These are phyloP conservation scores for Poeciliopsis occidentalis DNA, from an alignment of 2,113 vertebrate species.

Conservation along the genomic window DNA sequence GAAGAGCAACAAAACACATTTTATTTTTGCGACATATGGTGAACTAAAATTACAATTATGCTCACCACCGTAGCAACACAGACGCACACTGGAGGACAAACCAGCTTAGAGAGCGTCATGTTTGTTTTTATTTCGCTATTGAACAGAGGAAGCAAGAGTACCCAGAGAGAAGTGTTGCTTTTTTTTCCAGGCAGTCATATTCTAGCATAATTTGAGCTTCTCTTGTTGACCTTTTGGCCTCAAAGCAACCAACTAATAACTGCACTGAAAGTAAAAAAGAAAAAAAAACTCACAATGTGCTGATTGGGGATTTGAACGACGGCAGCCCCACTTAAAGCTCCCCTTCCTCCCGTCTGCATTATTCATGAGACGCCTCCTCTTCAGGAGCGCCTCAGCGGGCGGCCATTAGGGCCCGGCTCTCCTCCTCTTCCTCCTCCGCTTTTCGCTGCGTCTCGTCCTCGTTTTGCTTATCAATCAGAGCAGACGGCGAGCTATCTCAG, in stretches of 20 bases:
- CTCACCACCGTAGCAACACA: too few species aligned
- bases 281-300: conserved; percentile 34
- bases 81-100: too few species aligned
- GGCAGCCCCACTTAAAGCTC: conserved; percentile 38
- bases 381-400: conserved; percentile 47
- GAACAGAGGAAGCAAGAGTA: too few species aligned
- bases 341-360: conserved; percentile 54
- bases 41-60: too few species aligned
- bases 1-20: too few species aligned
- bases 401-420: conserved; percentile 60
- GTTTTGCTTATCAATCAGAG: conserved; percentile 49
- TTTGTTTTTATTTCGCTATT: too few species aligned
- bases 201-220: not conserved
- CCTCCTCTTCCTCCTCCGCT: not conserved
- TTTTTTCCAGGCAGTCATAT: not conserved
- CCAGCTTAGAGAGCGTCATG: too few species aligned
- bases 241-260: conserved; percentile 18
- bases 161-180: too few species aligned
- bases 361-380: conserved; percentile 69
- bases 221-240: conserved; percentile 5
- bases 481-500: conserved; percentile 44
- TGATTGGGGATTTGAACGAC: conserved; percentile 39
- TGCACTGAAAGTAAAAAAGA: not conserved
- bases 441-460: conserved; percentile 12
- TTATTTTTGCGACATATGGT: too few species aligned